Base-by-base conservation (phyloP, 2,888 invertebrate species). In the Bhutanitis thaidina region DNA sequence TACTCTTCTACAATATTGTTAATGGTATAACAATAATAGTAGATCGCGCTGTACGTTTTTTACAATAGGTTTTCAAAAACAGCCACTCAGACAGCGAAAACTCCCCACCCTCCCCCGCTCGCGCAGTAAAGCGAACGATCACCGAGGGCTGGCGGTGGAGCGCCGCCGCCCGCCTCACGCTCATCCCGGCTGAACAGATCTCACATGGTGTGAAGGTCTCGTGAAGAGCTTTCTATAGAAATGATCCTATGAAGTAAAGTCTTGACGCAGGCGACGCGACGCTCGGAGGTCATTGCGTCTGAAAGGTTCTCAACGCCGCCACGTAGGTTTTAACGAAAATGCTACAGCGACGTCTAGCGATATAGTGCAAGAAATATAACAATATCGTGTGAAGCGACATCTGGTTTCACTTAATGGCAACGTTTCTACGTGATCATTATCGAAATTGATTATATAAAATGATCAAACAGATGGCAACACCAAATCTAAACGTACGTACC, bases 151-250 rank as follows among this genome's bases (percentile, higher is more conserved):
- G 48, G 14, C 49, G 27, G 43, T 37, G 38, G 13, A 30, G n/a
- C 35, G 30, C 43, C 27, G 49, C 43, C 49, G 49, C 49, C 49
- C 49, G 43, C 49, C 49, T 49, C 49, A 49, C 49, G 49, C 43
- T 49, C 35, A 48, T 32, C 37, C 37, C 30, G 37, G 45, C 47
- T 47, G 47, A 39, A 39, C 39, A 39, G 47, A 47, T 47, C 39
- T 40, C 39, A 47, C 47, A 29, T 43, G 30, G 37, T 46, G 46
- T 46, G 46, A 46, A 46, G 38, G 46, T 46, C 46, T 46, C 46
- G 46, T 46, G 46, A 46, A 46, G 46, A 29, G 15, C 46, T 46
- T 46, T 30, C 46, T 46, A 32, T 46, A 46, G 46, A 46, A 46
- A 46, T 46, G 46, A 46, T 46, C 46, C 46, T 46, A 46, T 38